These are phyloP conservation scores for Petrocephalus microphthalmus DNA, from an alignment of 2,113 vertebrate species.

Conservation along the genomic window DNA sequence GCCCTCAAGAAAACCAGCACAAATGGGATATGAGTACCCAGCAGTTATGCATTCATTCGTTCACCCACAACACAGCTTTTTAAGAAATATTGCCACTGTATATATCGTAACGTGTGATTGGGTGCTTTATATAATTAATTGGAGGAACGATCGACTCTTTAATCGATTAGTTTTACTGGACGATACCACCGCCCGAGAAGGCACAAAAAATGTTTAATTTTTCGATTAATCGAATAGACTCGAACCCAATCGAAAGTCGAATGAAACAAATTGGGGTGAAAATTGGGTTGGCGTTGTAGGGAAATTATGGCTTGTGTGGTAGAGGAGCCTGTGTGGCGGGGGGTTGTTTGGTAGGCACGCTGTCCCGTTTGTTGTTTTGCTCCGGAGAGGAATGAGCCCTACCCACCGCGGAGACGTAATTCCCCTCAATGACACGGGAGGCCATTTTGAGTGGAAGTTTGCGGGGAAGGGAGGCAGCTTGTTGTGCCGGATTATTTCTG, in stretches of 20 bases:
- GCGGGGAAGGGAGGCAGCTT: conserved; percentile 38
- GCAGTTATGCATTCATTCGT: not conserved
- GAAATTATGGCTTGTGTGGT: not conserved
- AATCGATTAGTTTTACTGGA: conserved; percentile 3
- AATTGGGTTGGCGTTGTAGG: not conserved
- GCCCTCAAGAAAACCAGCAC: not conserved
- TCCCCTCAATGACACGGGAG: conserved; percentile 35
- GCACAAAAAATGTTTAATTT: not conserved
- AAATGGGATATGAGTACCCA: not conserved
- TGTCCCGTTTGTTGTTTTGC: not conserved
- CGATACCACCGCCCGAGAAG: not conserved
- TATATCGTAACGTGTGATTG: not conserved
- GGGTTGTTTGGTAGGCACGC: not conserved
- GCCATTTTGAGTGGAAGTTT: conserved; percentile 70
- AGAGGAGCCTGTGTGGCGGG: not conserved
- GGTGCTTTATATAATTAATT: not conserved
- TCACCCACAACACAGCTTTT: not conserved
- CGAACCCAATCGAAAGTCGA: not conserved
- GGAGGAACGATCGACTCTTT: not conserved
- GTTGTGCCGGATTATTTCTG: not conserved
- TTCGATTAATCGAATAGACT: not conserved
- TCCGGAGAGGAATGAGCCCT: conserved; percentile 14
- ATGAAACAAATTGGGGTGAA: not conserved
- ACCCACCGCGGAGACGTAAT: conserved; percentile 53
- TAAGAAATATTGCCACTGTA: not conserved